phyloP scores from a whole-genome alignment of 2,888 invertebrate genomes.

The Brachypterus glaber region DNA sequence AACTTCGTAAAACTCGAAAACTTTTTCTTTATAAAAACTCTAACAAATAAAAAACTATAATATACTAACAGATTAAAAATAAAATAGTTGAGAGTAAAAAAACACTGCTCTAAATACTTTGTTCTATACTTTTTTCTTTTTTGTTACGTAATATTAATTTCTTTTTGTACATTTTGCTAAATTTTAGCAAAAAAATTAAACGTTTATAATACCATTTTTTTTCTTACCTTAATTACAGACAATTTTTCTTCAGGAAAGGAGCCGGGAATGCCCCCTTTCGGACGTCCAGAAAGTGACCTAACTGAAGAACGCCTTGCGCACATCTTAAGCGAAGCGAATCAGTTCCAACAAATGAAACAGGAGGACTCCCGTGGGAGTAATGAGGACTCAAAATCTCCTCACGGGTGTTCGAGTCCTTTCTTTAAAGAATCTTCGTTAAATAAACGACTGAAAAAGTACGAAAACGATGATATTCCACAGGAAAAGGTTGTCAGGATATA shows the following conservation, averaged over 20 bases:
- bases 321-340: conserved; percentile 87
- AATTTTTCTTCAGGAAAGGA: conserved; percentile 56
- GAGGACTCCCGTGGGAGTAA: conserved; percentile 60
- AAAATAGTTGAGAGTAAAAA: too few species aligned
- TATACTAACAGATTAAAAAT: too few species aligned
- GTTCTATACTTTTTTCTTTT: too few species aligned
- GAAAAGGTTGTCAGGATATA: conserved; percentile 93
- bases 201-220: conserved; percentile 9
- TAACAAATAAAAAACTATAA: too few species aligned
- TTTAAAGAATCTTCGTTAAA: conserved; percentile 64
- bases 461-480: conserved; percentile 91
- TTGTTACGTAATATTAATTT: too few species aligned
- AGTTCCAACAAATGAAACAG: conserved; percentile 61
- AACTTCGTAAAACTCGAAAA: too few species aligned
- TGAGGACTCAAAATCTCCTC: conserved; percentile 72
- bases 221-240: conserved; percentile 33
- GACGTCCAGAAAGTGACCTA: conserved; percentile 62
- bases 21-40: too few species aligned
- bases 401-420: conserved; percentile 73
- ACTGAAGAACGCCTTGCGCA: conserved; percentile 90
- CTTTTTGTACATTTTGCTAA: too few species aligned
- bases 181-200: conserved; percentile 11
- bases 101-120: too few species aligned
- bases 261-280: conserved; percentile 74
- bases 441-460: conserved; percentile 73